These are phyloP conservation scores for Agrochola circellaris DNA, from an alignment of 2,888 invertebrate genomes.

Conservation along the genomic window DNA sequence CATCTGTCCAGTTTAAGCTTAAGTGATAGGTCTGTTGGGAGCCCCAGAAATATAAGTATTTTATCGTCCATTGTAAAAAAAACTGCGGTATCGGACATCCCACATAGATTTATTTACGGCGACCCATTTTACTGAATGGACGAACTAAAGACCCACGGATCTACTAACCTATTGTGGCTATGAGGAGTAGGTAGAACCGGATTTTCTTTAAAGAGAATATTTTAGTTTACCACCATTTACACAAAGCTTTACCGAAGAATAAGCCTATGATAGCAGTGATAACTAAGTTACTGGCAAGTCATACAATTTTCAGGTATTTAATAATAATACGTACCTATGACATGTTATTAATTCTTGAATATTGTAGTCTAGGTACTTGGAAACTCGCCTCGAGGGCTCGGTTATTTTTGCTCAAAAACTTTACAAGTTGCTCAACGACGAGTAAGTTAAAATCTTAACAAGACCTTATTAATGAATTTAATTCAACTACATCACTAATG, in stretches of 20 bases:
- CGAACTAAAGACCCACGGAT: constrained; percentile 13
- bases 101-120: constrained; percentile 39
- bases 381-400: too few relatives aligned
- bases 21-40: neutral
- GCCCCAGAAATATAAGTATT: constrained; percentile 16
- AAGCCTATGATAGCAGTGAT: neutral
- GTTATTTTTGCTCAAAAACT: too few relatives aligned
- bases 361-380: too few relatives aligned
- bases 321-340: neutral
- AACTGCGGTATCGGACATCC: constrained; percentile 7
- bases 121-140: constrained; percentile 33
- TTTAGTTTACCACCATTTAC: neutral
- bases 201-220: neutral
- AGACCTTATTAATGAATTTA: neutral
- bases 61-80: constrained; percentile 27
- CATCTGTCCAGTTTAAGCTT: neutral
- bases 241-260: neutral
- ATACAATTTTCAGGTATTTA: neutral
- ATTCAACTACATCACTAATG: neutral
- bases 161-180: neutral
- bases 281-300: too few relatives aligned
- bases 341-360: too few relatives aligned
- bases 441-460: neutral
- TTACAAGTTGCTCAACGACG: too few relatives aligned
- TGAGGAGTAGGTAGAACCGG: neutral